Conservation (phyloP, 2,888 invertebrate genomes). For the Habrosyne pyritoides region DNA sequence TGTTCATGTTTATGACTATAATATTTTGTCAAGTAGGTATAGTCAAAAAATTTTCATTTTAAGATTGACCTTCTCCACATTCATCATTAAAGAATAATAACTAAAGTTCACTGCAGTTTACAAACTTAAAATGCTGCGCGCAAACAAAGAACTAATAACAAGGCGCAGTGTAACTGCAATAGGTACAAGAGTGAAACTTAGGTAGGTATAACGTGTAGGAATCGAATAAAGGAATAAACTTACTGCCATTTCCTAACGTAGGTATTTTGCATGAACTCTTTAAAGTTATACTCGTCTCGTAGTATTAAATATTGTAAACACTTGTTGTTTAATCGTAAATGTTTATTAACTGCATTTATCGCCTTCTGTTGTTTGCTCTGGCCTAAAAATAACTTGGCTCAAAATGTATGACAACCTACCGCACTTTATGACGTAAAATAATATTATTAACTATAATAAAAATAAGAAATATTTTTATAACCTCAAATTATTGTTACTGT, state of each 20-base stretch:
- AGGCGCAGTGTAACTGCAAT: too few relatives aligned
- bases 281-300: too few relatives aligned
- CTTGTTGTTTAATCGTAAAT: neutral
- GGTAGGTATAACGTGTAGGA: too few relatives aligned
- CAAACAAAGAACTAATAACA: too few relatives aligned
- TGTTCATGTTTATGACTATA: too few relatives aligned
- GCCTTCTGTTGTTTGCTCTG: neutral
- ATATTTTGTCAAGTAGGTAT: too few relatives aligned
- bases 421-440: neutral
- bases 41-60: too few relatives aligned
- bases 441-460: neutral
- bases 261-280: neutral
- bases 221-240: neutral
- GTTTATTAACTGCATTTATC: neutral
- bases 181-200: too few relatives aligned
- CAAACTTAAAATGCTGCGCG: too few relatives aligned
- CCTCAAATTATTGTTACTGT: neutral
- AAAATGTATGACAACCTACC: neutral
- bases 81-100: too few relatives aligned
- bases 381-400: neutral
- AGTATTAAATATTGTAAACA: neutral
- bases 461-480: neutral
- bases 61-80: too few relatives aligned
- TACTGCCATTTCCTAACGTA: neutral
- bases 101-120: too few relatives aligned